Evolutionary conservation across 2,113 vertebrate genomes (phyloP).

Genomic region (Centrocercus urophasianus): DNA sequence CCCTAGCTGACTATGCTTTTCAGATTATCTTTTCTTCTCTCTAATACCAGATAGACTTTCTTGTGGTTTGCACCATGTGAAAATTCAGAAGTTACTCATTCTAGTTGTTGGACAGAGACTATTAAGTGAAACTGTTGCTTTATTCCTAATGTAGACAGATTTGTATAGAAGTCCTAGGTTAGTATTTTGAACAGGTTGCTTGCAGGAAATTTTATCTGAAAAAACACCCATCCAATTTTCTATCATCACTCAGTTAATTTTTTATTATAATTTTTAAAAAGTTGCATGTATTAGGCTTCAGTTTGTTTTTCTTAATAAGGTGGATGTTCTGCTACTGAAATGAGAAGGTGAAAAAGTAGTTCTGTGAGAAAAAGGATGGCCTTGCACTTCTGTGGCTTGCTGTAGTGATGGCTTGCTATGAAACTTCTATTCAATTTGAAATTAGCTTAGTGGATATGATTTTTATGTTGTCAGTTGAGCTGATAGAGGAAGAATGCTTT

Average conservation of each 20-base stretch:
- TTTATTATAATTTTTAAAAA: not conserved
- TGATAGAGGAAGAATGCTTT: not conserved
- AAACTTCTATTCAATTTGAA: not conserved
- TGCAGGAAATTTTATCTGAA: not conserved
- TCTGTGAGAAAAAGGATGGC: not conserved
- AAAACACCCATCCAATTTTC: not conserved
- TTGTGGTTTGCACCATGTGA: not conserved
- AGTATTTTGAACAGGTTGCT: not conserved
- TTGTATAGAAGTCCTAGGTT: not conserved
- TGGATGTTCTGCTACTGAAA: not conserved
- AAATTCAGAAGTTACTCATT: not conserved
- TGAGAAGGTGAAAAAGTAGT: not conserved
- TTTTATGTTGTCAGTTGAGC: not conserved
- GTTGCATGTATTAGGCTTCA: not conserved
- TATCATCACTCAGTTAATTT: not conserved
- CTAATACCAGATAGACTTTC: not conserved
- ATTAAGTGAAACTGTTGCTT: not conserved
- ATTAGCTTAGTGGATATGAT: not conserved
- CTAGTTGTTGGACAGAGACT: not conserved
- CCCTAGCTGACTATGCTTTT: not conserved
- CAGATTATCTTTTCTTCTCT: not conserved
- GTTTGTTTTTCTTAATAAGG: not conserved
- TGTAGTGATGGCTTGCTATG: not conserved
- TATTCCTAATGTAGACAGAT: not conserved
- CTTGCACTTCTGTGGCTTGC: not conserved